Evolutionary conservation across 2,888 invertebrate genomes (phyloP).

Genomic region (Zootermopsis nevadensis): DNA sequence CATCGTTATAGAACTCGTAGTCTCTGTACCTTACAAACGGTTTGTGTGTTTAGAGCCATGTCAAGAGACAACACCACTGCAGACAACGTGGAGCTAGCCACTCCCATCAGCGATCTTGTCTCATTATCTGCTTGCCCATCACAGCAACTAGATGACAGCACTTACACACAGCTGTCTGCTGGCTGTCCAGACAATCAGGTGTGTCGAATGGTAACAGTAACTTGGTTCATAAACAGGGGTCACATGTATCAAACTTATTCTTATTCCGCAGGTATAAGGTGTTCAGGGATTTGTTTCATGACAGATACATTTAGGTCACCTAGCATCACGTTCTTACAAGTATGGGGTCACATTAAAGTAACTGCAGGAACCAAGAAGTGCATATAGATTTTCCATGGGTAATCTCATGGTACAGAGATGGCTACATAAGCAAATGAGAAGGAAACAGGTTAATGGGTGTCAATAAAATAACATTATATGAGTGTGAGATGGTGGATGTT

Average conservation of each 20-base stretch:
- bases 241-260: too few relatives aligned
- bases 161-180: slow-evolving; percentile 23
- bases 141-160: not conserved
- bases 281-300: not conserved
- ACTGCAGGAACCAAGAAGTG: not conserved
- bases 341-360: not conserved
- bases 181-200: slow-evolving; percentile 19
- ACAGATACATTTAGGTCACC: too few relatives aligned
- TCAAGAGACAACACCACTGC: slow-evolving; percentile 41
- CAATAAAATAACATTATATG: too few relatives aligned
- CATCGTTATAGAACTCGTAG: too few relatives aligned
- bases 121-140: slow-evolving; percentile 29
- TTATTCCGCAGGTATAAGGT: not conserved
- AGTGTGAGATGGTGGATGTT: too few relatives aligned
- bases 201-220: not conserved
- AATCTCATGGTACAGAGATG: too few relatives aligned
- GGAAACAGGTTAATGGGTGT: too few relatives aligned
- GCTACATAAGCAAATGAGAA: too few relatives aligned
- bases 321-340: not conserved
- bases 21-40: too few relatives aligned
- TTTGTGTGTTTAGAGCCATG: slow-evolving; percentile 8
- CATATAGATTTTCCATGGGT: not conserved
- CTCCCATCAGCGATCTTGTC: slow-evolving; percentile 21
- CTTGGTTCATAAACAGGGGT: not conserved
- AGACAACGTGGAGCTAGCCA: slow-evolving; percentile 35